Base-by-base conservation (phyloP, 1,140 invertebrate species). In the Drosophila arizonae region DNA sequence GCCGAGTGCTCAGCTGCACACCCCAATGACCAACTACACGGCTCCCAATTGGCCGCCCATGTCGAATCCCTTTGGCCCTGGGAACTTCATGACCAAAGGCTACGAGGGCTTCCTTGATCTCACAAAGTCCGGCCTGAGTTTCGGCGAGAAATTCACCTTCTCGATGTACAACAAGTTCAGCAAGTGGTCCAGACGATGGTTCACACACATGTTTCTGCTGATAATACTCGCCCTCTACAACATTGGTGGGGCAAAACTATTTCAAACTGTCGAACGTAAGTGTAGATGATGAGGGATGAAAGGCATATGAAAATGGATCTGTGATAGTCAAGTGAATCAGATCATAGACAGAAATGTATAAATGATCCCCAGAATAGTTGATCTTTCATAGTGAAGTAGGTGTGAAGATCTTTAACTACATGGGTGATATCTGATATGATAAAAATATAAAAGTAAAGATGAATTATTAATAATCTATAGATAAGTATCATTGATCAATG, bases 121-220 rank as follows among this genome's bases (percentile, higher is more conserved):
- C 87, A 96, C 95, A 3, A 96, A 96, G 82, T 95, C 95, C 8
- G 96, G 96, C 21, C 92, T 97, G 65, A 96, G 95, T 90, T 94
- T 95, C 26, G 96, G 96, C 15, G 96, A 97, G 91, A 97, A 96
- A 88, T 94, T 94, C 68, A 95, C 95, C 0, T 96, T 95, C 81
- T 96, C 95, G 94, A 91, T 96, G 52, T 96, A 96, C 82, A 94
- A 95, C 69, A 97, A 96, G 92, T 92, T 96, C 46, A 95, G 95
- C 88, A 92, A 94, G 11, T 95, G 95, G 93, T 97, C 96, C 1
- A 95, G 94, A 78, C 94, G 94, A 71, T 97, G 96, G 96, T 97
- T 97, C 90, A 97, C 96, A 8, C 97, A 98, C 92, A 94, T 97
- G 39, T 97, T 97, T 91, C 93, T 98, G 63, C 94, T 96, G 75